A percentile compares a stretch with the other conserved stretches of the same genome.
Evolutionary conservation across 2,797 vertebrate species (phyloP).

Genomic region (Kryptolebias ocellatus): DNA sequence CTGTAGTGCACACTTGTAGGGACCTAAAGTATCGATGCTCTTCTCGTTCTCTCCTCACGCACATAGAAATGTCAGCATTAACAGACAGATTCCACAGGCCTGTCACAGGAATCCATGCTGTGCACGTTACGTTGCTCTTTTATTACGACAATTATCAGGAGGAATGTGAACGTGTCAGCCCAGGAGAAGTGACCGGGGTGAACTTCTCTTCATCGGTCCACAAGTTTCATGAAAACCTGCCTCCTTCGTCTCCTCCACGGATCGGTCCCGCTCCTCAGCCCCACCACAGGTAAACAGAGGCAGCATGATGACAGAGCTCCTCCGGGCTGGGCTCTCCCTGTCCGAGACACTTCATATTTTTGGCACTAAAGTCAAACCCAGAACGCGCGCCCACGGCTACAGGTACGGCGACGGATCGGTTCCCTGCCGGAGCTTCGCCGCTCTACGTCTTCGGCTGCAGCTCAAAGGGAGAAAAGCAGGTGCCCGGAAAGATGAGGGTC

Average conservation of each 20-base stretch:
- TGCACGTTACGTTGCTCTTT: slow-evolving; percentile 26
- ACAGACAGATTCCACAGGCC: slow-evolving; percentile 49
- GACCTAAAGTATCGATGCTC: slow-evolving; percentile 37
- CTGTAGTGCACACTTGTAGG: slow-evolving; percentile 57
- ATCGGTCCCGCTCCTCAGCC: slow-evolving; percentile 57
- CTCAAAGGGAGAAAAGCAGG: slow-evolving; percentile 33
- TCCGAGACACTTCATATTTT: slow-evolving; percentile 70
- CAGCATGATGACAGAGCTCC: slow-evolving; percentile 66
- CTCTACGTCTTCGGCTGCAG: slow-evolving; percentile 46
- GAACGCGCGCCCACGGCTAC: slow-evolving; percentile 11
- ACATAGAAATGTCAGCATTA: slow-evolving; percentile 38
- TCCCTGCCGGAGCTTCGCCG: slow-evolving; percentile 21
- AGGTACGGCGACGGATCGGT: slow-evolving; percentile 16
- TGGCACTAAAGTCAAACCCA: slow-evolving; percentile 53
- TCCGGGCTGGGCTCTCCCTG: slow-evolving; percentile 68
- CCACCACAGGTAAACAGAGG: slow-evolving; percentile 60
- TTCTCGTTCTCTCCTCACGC: slow-evolving; percentile 42
- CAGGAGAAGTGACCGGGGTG: slow-evolving; percentile 42
- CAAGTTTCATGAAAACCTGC: slow-evolving; percentile 55
- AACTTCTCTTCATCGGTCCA: slow-evolving; percentile 50
- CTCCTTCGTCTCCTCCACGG: slow-evolving; percentile 57
- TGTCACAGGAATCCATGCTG: slow-evolving; percentile 39
- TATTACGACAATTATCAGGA: slow-evolving; percentile 10
- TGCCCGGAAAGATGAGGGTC: slow-evolving; percentile 32
- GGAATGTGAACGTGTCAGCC: slow-evolving; percentile 51